A percentile compares a stretch with the other conserved stretches of the same genome.
phyloP scores from a whole-genome alignment of 2,113 vertebrate genomes.

The Tauraco erythrolophus region DNA sequence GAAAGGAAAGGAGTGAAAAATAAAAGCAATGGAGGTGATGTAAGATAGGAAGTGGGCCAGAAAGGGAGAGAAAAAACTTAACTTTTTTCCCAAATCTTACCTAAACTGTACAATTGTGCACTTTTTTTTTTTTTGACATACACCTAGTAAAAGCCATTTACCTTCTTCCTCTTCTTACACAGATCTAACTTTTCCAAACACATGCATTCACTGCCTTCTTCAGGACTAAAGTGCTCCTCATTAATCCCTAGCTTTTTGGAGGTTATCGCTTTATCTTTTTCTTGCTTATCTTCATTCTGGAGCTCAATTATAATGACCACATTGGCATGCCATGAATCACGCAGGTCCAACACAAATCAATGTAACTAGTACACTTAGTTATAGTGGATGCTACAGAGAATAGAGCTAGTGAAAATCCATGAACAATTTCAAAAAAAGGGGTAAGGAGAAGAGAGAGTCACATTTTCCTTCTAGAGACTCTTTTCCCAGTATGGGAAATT shows the following conservation, averaged over 20 bases:
- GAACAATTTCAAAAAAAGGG: not conserved
- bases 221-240: not conserved
- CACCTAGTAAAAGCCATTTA: not conserved
- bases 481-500: not conserved
- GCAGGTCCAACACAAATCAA: constrained; percentile 7
- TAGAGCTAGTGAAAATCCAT: constrained; percentile 8
- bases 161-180: not conserved
- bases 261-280: constrained; percentile 10
- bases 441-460: not conserved
- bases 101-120: not conserved
- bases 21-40: not conserved
- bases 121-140: not conserved
- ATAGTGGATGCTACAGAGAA: not conserved
- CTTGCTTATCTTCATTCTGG: constrained; percentile 44
- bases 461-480: not conserved
- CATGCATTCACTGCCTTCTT: not conserved
- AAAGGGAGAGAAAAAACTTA: not conserved
- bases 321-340: constrained; percentile 41
- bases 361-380: not conserved
- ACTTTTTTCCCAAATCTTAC: not conserved
- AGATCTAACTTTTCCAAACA: not conserved
- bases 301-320: constrained; percentile 49
- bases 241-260: constrained; percentile 17
- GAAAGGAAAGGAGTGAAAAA: not conserved
- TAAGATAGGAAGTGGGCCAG: not conserved